Percentiles rank a stretch among this genome's conserved stretches.
These are phyloP conservation scores for Trissolcus japonicus DNA, from an alignment of 2,888 invertebrate species.

Conservation along the genomic window DNA sequence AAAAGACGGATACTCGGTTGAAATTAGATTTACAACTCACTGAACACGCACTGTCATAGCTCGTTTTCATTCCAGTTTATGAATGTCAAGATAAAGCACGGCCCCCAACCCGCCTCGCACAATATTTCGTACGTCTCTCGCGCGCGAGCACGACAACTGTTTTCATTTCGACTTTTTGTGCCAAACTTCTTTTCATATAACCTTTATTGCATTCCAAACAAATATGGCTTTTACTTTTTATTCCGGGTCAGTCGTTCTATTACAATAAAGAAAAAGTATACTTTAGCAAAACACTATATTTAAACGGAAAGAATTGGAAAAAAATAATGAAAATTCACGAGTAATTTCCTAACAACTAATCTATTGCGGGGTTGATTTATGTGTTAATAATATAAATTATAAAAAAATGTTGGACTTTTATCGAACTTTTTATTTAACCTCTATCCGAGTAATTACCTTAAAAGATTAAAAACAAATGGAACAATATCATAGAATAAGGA, in stretches of 20 bases:
- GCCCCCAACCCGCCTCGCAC: constrained; percentile 42
- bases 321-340: too few relatives aligned
- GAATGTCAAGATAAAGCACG: constrained; percentile 58
- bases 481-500: too few relatives aligned
- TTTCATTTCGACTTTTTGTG: constrained; percentile 43
- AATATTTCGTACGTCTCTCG: constrained; percentile 45
- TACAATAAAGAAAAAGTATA: not conserved
- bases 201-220: constrained; percentile 37
- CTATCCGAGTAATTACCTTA: too few relatives aligned
- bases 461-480: too few relatives aligned
- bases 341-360: too few relatives aligned
- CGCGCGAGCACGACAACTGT: constrained; percentile 24
- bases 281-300: too few relatives aligned
- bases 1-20: constrained; percentile 59
- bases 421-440: too few relatives aligned
- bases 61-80: constrained; percentile 58
- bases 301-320: too few relatives aligned
- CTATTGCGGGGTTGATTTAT: too few relatives aligned
- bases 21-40: constrained; percentile 60
- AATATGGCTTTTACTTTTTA: constrained; percentile 10
- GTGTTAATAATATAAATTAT: too few relatives aligned
- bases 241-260: constrained; percentile 5
- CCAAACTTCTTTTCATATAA: constrained; percentile 28
- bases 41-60: constrained; percentile 59
- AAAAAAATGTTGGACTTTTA: too few relatives aligned